Evolutionary conservation across 2,113 vertebrate species (phyloP), one percentile per base, ranked within the genome.

Genomic region (Pedetes capensis): DNA sequence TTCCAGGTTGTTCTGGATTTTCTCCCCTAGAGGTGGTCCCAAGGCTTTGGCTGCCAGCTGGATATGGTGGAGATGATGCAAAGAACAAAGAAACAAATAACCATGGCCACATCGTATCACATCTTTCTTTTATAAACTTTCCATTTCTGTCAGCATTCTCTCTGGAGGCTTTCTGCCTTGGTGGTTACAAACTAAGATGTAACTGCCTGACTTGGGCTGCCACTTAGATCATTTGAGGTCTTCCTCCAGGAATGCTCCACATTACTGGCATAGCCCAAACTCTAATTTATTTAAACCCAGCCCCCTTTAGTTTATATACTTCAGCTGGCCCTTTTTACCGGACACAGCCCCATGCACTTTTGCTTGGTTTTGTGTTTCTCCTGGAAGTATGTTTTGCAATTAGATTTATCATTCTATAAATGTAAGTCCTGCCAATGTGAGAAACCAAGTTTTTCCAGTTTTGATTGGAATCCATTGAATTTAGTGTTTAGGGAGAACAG

Each of bases 401-500:
- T 81, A 51, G 32, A 85, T 90, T 91, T 49, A 87, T 91, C 80
- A 66, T 82, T 88, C 59, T 69, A 66, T 95, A 92, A 90, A 90
- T 34, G 16, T 34, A 42, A 92, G 34, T 37, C 53, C 66, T 72
- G 74, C 39, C 80, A 80, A 32, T 74, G n/a, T 80, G 68, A 47
- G 76, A 55, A 85, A n/a, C 18, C 10, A n/a, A 2, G 34, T n/a
- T 18, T 74, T 76, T 72, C 53, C 16, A 78, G 11, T 57, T 53
- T 47, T 49, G 55, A 17, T 17, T 76, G 59, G 61, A 83, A 80
- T 64, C 27, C 34, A 59, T 57, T n/a, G 14, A 55, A 76, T 25
- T 69, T 42, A 66, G 27, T 51, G 37, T 22, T 78, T 59, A 76
- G 7, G 57, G 25, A 32, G 13, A 74, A 44, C 13, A 66, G 82